These are phyloP conservation scores for Pygocentrus nattereri DNA, from an alignment of 2,797 vertebrate genomes.

Conservation along the genomic window DNA sequence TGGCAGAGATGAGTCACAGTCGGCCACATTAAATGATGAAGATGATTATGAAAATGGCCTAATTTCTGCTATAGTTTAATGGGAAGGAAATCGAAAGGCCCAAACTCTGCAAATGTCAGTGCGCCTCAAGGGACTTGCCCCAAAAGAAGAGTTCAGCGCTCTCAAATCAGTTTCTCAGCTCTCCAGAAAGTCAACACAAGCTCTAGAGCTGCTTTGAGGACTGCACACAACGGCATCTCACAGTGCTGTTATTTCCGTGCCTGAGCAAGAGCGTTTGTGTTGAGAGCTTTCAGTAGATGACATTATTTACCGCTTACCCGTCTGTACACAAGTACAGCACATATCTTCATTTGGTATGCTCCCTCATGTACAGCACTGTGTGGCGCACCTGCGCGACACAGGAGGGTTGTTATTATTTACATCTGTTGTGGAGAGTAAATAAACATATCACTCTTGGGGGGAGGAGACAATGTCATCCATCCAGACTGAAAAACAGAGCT, in stretches of 20 bases:
- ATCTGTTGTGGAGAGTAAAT: constrained; percentile 71
- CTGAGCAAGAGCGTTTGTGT: constrained; percentile 51
- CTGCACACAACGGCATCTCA: constrained; percentile 56
- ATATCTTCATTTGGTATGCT: constrained; percentile 72
- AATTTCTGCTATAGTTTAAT: constrained; percentile 48
- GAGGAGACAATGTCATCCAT: constrained; percentile 57
- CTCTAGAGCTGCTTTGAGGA: constrained; percentile 38
- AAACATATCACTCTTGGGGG: constrained; percentile 74
- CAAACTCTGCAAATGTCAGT: constrained; percentile 49
- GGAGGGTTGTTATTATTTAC: constrained; percentile 67
- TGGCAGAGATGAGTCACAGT: constrained; percentile 46
- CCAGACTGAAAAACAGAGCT: constrained; percentile 33
- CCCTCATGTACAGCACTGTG: constrained; percentile 64
- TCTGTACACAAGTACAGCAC: constrained; percentile 64
- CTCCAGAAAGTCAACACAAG: constrained; percentile 36
- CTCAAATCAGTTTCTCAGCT: constrained; percentile 38
- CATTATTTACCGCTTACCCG: constrained; percentile 70
- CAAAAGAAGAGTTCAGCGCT: constrained; percentile 46
- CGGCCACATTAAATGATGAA: constrained; percentile 45
- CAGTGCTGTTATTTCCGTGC: constrained; percentile 26
- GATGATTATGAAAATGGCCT: constrained; percentile 50
- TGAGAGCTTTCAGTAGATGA: constrained; percentile 62
- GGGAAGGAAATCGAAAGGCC: constrained; percentile 38
- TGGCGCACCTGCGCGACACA: constrained; percentile 67
- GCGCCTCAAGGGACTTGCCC: constrained; percentile 37